Evolutionary conservation across 2,888 invertebrate species (phyloP).

Genomic region (Magallana nippona): DNA sequence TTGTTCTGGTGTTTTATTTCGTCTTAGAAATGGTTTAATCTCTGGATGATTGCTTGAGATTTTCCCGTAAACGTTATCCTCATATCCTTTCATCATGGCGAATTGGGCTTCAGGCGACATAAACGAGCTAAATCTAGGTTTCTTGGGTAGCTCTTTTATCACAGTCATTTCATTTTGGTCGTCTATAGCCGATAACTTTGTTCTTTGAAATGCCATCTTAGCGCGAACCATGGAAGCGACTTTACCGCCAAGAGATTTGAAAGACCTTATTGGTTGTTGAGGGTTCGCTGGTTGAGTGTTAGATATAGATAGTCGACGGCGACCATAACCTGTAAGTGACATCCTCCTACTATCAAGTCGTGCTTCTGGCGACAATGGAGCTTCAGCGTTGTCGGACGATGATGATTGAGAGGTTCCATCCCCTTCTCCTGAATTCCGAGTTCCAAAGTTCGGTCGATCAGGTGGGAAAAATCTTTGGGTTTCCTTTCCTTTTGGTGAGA

Average conservation of each 20-base stretch:
- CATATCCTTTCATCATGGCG: slow-evolving; percentile 77
- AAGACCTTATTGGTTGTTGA: slow-evolving; percentile 43
- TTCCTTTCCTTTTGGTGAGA: not conserved
- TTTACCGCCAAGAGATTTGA: slow-evolving; percentile 55
- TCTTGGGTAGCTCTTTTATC: slow-evolving; percentile 67
- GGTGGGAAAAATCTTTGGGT: slow-evolving; percentile 15
- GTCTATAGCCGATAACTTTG: slow-evolving; percentile 41
- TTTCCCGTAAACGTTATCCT: slow-evolving; percentile 70
- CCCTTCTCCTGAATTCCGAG: not conserved
- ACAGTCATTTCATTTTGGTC: slow-evolving; percentile 52
- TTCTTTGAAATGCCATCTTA: slow-evolving; percentile 58
- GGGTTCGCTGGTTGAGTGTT: not conserved
- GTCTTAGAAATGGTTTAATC: slow-evolving; percentile 55
- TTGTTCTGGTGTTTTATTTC: slow-evolving; percentile 65
- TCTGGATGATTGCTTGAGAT: slow-evolving; percentile 64
- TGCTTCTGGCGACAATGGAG: not conserved
- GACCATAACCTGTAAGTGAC: not conserved
- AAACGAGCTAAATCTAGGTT: slow-evolving; percentile 73
- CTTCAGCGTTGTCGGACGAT: not conserved
- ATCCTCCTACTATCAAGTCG: slow-evolving; percentile 3
- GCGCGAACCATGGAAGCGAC: slow-evolving; percentile 58
- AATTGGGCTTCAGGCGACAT: slow-evolving; percentile 77
- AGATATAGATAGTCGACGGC: not conserved
- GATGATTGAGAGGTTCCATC: not conserved
- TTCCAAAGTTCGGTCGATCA: not conserved